These are phyloP conservation scores for Loxodonta africana DNA, from an alignment of 2,113 vertebrate genomes.

Conservation along the genomic window DNA sequence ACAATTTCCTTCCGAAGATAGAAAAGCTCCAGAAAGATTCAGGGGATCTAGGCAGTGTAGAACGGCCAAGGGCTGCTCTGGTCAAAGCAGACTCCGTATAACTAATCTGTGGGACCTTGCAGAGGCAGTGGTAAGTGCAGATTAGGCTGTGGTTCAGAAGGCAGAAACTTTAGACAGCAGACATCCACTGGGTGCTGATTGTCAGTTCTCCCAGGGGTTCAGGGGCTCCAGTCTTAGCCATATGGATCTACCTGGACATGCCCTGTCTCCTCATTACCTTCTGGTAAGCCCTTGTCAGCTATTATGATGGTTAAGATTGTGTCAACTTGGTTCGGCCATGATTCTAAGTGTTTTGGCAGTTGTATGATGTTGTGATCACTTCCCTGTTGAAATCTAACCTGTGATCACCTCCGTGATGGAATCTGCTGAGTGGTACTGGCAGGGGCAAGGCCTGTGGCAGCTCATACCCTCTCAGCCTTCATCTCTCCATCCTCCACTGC, in stretches of 20 bases:
- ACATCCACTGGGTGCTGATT: background rate
- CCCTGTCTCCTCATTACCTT: background rate
- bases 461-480: too few species aligned
- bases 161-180: background rate
- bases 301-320: too few species aligned
- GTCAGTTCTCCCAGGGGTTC: background rate
- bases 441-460: too few species aligned
- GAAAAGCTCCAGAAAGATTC: slow-evolving; percentile 55
- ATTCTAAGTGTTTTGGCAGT: too few species aligned
- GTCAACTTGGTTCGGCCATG: too few species aligned
- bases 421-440: too few species aligned
- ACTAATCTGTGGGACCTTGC: background rate
- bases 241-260: background rate
- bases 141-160: background rate
- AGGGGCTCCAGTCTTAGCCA: background rate
- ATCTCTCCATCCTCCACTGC: too few species aligned
- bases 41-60: background rate
- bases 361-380: too few species aligned
- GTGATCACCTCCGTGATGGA: too few species aligned
- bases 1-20: slow-evolving; percentile 61
- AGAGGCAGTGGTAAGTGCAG: background rate
- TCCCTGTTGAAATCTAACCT: too few species aligned
- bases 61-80: background rate
- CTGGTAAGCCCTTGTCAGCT: background rate
- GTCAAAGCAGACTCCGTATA: background rate